phyloP scores from a whole-genome alignment of 2,797 vertebrate genomes.

The Coracias cyanogaster region DNA sequence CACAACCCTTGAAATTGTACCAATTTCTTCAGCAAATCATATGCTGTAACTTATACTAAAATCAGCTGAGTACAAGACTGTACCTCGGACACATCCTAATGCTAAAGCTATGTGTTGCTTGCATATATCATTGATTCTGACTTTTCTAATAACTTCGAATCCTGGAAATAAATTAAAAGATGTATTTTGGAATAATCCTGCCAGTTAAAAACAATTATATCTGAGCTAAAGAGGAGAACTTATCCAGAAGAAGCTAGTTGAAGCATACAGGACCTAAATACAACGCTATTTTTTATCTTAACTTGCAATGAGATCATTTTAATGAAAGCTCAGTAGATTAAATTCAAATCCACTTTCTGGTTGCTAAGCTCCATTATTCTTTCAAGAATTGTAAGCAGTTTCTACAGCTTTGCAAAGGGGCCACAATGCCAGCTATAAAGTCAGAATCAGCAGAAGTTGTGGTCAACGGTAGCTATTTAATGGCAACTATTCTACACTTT shows the following conservation, averaged over 20 bases:
- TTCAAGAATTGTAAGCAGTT: background rate
- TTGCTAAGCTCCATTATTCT: background rate
- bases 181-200: background rate
- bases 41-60: background rate
- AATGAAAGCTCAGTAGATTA: background rate
- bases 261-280: background rate
- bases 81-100: background rate
- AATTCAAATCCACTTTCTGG: constrained; percentile 5
- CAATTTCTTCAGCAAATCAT: background rate
- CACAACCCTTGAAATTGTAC: background rate
- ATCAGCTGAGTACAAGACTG: background rate
- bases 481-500: background rate
- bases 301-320: background rate
- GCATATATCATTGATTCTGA: background rate
- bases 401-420: background rate
- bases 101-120: background rate
- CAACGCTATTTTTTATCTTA: background rate
- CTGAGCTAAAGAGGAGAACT: background rate
- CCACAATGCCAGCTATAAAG: background rate
- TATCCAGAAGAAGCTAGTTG: background rate
- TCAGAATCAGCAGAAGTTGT: background rate
- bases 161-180: background rate
- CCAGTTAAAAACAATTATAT: background rate
- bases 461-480: background rate
- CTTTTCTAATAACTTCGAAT: background rate